These are phyloP conservation scores for Microtus oregoni DNA, from an alignment of 2,113 vertebrate species.

Conservation along the genomic window DNA sequence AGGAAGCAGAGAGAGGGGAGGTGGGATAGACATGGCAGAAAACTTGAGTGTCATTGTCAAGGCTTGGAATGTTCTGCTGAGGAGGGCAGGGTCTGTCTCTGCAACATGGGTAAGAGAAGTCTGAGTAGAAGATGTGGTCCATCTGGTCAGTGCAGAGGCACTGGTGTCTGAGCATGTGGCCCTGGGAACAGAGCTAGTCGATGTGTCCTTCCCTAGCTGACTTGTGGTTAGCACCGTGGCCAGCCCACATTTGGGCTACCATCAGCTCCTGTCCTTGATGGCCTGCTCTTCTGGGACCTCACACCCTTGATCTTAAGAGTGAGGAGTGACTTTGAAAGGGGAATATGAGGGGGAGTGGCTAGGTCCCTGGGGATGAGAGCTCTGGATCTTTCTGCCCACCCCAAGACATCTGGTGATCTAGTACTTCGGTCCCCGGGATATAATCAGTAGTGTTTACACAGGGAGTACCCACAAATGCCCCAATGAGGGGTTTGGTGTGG, in stretches of 20 bases:
- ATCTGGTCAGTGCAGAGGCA: accelerated
- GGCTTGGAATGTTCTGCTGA: accelerated
- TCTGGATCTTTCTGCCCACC: background rate
- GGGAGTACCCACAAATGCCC: no score
- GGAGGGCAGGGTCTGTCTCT: background rate
- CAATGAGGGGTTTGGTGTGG: background rate
- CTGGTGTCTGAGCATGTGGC: background rate
- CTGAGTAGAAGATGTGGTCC: background rate
- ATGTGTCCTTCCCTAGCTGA: accelerated
- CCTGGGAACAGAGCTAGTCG: background rate
- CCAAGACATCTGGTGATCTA: background rate
- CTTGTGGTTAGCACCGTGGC: accelerated
- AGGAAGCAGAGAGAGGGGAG: accelerated
- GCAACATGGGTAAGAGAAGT: background rate
- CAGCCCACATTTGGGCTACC: background rate
- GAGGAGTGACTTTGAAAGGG: background rate
- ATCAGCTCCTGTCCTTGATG: background rate
- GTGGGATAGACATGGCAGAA: background rate
- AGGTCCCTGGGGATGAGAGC: background rate
- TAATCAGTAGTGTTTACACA: background rate
- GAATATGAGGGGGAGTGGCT: background rate
- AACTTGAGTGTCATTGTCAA: accelerated
- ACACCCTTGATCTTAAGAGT: background rate
- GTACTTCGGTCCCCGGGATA: background rate
- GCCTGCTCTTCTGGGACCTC: background rate